A percentile compares a stretch with the other conserved stretches of the same genome.
Evolutionary conservation across 2,113 vertebrate genomes (phyloP).

Genomic region (Lethenteron camtschaticum): DNA sequence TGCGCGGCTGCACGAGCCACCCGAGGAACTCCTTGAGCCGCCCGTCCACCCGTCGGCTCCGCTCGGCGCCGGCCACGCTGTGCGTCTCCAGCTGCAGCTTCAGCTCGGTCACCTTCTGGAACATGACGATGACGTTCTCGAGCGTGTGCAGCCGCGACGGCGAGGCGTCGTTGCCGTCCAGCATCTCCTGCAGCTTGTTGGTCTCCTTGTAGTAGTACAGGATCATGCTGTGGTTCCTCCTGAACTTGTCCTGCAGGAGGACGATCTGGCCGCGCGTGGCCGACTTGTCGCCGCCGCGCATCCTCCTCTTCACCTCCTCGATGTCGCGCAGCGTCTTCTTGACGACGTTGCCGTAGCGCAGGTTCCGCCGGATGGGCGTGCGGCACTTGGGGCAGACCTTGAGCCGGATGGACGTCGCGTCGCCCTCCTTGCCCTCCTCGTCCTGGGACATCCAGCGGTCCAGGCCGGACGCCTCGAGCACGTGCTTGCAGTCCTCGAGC

Average conservation of each 20-base stretch:
- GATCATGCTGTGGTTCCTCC: neutral
- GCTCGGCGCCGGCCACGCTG: neutral
- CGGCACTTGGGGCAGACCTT: slow-evolving; percentile 15
- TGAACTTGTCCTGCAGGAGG: neutral
- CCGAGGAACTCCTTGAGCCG: slow-evolving; percentile 20
- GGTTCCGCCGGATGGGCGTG: slow-evolving; percentile 11
- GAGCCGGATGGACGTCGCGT: slow-evolving; percentile 7
- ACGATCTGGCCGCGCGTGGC: neutral
- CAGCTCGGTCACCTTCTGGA: slow-evolving; percentile 25
- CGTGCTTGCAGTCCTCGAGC: slow-evolving; percentile 14
- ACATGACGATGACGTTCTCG: slow-evolving; percentile 43
- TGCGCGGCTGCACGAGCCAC: slow-evolving; percentile 24
- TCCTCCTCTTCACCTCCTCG: slow-evolving; percentile 11
- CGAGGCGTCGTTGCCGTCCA: slow-evolving; percentile 19
- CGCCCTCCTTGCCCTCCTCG: neutral
- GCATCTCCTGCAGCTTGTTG: slow-evolving; percentile 11
- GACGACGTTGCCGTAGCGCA: slow-evolving; percentile 12
- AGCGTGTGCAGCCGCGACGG: slow-evolving; percentile 23
- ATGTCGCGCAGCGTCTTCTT: slow-evolving; percentile 12
- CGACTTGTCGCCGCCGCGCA: neutral
- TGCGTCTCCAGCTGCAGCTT: slow-evolving; percentile 13
- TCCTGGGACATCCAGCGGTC: slow-evolving; percentile 13
- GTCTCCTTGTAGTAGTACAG: slow-evolving; percentile 9
- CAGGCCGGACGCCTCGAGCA: slow-evolving; percentile 15
- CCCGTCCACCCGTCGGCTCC: slow-evolving; percentile 7